These are phyloP conservation scores for Stegodyphus dumicola DNA, from an alignment of 1,140 invertebrate species.

Conservation along the genomic window DNA sequence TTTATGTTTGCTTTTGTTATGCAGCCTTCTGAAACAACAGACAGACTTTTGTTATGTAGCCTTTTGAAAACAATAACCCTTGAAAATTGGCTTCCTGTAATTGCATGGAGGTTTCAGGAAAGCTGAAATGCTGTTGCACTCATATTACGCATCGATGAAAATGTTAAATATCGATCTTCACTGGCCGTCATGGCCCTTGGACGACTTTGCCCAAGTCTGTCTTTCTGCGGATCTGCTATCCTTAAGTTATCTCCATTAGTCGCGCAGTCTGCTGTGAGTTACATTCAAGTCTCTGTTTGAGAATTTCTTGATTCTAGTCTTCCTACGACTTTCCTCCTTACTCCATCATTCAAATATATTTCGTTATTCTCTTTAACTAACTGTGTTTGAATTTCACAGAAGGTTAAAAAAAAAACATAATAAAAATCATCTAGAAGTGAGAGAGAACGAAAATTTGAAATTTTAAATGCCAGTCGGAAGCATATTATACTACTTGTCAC, in stretches of 20 bases:
- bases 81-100: background rate
- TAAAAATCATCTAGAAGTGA: too few relatives aligned
- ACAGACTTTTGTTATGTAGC: background rate
- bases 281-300: background rate
- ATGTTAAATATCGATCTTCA: background rate
- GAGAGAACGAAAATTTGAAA: too few relatives aligned
- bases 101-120: background rate
- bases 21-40: too few relatives aligned
- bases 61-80: background rate
- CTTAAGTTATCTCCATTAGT: background rate
- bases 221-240: background rate
- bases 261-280: background rate
- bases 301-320: background rate
- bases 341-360: background rate
- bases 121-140: background rate
- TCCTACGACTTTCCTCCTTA: background rate
- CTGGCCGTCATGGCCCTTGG: background rate
- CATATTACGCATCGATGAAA: background rate
- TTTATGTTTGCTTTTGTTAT: too few relatives aligned
- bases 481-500: too few relatives aligned
- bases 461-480: too few relatives aligned
- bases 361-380: background rate
- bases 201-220: background rate
- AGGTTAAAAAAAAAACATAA: too few relatives aligned
- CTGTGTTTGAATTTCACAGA: background rate